Percentiles rank a stretch among this genome's conserved stretches.
Conservation (phyloP, 2,113 vertebrate genomes). For the Cromileptes altivelis region DNA sequence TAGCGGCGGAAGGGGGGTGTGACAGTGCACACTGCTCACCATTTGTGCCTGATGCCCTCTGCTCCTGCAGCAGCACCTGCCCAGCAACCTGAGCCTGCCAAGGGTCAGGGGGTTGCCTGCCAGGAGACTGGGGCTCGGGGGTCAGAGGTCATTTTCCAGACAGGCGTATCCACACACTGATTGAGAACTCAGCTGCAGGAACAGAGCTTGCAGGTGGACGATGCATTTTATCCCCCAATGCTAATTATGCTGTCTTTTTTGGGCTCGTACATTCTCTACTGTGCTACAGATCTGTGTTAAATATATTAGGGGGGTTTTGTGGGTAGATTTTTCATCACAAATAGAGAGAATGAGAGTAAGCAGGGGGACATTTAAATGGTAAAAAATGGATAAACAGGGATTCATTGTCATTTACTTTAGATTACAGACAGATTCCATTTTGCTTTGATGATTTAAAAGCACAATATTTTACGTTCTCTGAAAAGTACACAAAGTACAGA, state of each 20-base stretch:
- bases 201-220: constrained; percentile 69
- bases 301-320: not conserved
- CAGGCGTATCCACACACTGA: constrained; percentile 70
- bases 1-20: constrained; percentile 16
- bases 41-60: constrained; percentile 74
- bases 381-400: not conserved
- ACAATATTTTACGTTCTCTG: not conserved
- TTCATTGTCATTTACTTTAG: not conserved
- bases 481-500: too few species aligned
- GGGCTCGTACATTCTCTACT: not conserved
- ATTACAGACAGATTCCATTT: not conserved
- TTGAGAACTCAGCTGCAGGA: constrained; percentile 80
- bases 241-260: constrained; percentile 8
- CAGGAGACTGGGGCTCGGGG: constrained; percentile 64
- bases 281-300: not conserved
- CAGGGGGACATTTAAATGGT: too few species aligned
- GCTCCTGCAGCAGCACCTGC: constrained; percentile 75
- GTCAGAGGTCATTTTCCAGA: constrained; percentile 77
- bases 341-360: not conserved
- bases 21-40: constrained; percentile 38
- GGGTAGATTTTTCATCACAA: not conserved
- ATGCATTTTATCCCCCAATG: constrained; percentile 29
- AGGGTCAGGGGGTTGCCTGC: constrained; percentile 66
- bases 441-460: not conserved
- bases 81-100: constrained; percentile 45